Base-by-base conservation (phyloP, 2,888 invertebrate species). In the Tineola bisselliella region DNA sequence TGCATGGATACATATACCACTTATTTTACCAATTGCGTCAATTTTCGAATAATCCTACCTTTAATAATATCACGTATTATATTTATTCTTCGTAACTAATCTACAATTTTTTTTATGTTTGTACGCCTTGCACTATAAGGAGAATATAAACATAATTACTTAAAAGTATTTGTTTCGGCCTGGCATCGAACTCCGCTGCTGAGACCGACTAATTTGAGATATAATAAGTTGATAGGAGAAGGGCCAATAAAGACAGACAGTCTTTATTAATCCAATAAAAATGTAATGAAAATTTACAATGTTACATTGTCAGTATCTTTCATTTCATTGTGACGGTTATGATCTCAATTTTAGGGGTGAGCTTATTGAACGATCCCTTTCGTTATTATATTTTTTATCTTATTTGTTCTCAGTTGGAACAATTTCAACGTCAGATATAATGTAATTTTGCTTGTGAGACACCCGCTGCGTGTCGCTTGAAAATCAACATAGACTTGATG, bases 341-440 rank as follows among this genome's bases (percentile, higher is more conserved):
- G 33, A 58, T 33, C 33, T 31, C 58, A 58, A 58, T 58, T 58
- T 58, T 58, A 58, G 58, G 15, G 54, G 25, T 58, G 58, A 58
- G 33, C 58, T 58, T 31, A 58, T 56, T 56, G 56, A 56, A 19
- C 52, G 56, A 25, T 33, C 33, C 13, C 13, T 11, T 31, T 33
- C 11, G 31, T 33, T 58, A 54, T 58, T 58, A 33, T 15, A 18
- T 48, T 48, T 17, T n/a, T 48, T 56, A 74, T 77, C 69, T 73
- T 70, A 73, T 75, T 72, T 73, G 69, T 70, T 48, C 48, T 48
- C 48, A 6, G 70, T 74, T 68, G 70, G 68, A 72, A 70, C 75
- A 76, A 79, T 79, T 80, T 76, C 65, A 70, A 67, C 68, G 66
- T 67, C 68, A 68, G 67, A 70, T 65, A 71, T 76, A 78, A 77